Base-by-base conservation (phyloP, 2,888 invertebrate species). In the Drosophila subsilvestris region DNA sequence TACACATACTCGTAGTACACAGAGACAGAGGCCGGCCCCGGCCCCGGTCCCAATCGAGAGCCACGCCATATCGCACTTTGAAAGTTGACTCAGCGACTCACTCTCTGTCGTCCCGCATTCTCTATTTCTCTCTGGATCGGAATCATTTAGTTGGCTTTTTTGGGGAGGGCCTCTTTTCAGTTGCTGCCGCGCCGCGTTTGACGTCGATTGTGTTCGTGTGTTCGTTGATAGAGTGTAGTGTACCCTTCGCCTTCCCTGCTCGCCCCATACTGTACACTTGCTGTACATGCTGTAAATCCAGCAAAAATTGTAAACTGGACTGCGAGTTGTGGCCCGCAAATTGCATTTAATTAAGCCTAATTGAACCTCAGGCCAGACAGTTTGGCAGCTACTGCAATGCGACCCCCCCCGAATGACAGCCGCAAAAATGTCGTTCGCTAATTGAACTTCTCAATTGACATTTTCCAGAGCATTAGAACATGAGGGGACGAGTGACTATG, bases 261-360 rank as follows among this genome's bases (percentile, higher is more conserved):
- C 66, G 45, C 57, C 58, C 70, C 70, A 50, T 50, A 55, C 54
- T 53, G 51, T 48, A 48, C 56, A 61, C 44, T 66, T 54, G 42
- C 51, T 74, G 20, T 27, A 51, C 25, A 25, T 56, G 37, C 18
- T 49, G 47, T 57, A 56, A 56, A 66, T 56, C 65, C 18, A 48
- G 63, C 45, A 25, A 37, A 43, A 29, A 48, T 32, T 43, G 42
- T 32, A 27, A 56, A 44, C 49, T 45, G 49, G 48, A 44, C 49
- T 45, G 49, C 43, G 32, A 48, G 29, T 49, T 48, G 63, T 54
- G 14, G 17, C 42, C 58, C 49, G 73, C 74, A 86, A 83, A 86
- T 86, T 83, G 76, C 76, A 76, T 68, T 83, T 88, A 88, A 83
- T 83, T 88, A 83, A 86, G 69, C 72, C 37, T 83, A 88, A 83